Base-by-base conservation (phyloP, 2,888 invertebrate species). In the Hirudinaria manillensis region DNA sequence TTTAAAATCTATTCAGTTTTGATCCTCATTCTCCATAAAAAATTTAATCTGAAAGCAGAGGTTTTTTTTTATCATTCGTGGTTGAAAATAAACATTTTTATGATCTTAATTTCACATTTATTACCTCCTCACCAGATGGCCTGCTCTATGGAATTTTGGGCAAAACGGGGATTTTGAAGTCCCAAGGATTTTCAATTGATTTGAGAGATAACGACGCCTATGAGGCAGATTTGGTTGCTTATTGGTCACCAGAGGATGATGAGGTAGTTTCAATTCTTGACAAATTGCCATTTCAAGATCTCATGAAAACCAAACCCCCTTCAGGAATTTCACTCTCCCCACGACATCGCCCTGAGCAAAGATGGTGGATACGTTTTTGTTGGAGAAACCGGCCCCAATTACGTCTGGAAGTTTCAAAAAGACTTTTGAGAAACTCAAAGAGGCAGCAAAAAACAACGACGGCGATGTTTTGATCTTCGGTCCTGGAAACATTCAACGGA, bases 331-430 rank as follows among this genome's bases (percentile, higher is more conserved):
- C 83, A 86, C 74, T 89, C 89, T 83, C 94, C 94, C 0, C 94
- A 94, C 85, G 93, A 92, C 83, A 86, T 94, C 3, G 90, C 90
- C n/a, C 90, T 90, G 0, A 88, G 89, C 0, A 82, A 86, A 0
- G 90, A 91, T 85, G 92, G 91, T 34, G 86, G 86, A 68, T 83
- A 87, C 74, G 88, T 93, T 13, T 94, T 90, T 83, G 91, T 93
- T 0, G 92, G 91, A 0, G 93, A 94, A 83, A 86, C 93, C 29
- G 76, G 70, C 80, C 90, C 90, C 0, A 89, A 88, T 81, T 87
- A 87, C 76, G 88, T 91, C 68, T 89, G 90, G 85, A 89, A 89
- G 83, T 90, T 89, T 29, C 65, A 73, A n/a, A 72, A 75, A 38
- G 75, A 68, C 34, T 32, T 29, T 6, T 68, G 36, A 68, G 36